phyloP scores from a whole-genome alignment of 2,888 invertebrate genomes.

The Habroteleia sp. region DNA sequence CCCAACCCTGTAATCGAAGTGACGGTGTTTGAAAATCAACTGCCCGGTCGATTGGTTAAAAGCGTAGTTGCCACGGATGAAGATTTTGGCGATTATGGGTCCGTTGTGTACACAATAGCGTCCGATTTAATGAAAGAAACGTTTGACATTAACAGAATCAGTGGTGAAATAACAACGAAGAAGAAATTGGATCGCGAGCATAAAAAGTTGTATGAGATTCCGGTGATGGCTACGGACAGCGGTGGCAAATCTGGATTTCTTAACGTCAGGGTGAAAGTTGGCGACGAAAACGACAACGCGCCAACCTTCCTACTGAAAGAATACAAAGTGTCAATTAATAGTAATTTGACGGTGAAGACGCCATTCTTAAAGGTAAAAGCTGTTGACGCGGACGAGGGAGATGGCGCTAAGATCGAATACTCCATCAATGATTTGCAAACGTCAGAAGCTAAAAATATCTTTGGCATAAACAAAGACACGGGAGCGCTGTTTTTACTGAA shows the following conservation, averaged over 20 bases:
- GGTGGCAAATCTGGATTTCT: conserved; percentile 90
- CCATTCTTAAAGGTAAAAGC: conserved; percentile 87
- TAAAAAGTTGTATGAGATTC: conserved; percentile 87
- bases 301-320: conserved; percentile 89
- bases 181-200: conserved; percentile 89
- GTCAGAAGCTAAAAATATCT: conserved; percentile 84
- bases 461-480: conserved; percentile 88
- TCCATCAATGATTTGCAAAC: conserved; percentile 88
- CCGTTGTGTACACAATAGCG: conserved; percentile 89
- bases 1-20: conserved; percentile 89
- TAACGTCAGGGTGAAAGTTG: conserved; percentile 89
- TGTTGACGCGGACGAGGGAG: conserved; percentile 89
- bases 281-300: conserved; percentile 92
- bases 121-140: conserved; percentile 87
- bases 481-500: conserved; percentile 88
- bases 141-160: conserved; percentile 87
- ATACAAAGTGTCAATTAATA: conserved; percentile 88
- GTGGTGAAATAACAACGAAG: conserved; percentile 87
- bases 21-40: conserved; percentile 90
- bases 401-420: conserved; percentile 88
- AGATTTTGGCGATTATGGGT: conserved; percentile 90
- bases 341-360: conserved; percentile 83
- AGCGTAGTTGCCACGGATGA: conserved; percentile 89
- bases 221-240: conserved; percentile 90
- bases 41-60: conserved; percentile 88